Conservation (phyloP, 2,888 invertebrate species). For the Seira musarum region DNA sequence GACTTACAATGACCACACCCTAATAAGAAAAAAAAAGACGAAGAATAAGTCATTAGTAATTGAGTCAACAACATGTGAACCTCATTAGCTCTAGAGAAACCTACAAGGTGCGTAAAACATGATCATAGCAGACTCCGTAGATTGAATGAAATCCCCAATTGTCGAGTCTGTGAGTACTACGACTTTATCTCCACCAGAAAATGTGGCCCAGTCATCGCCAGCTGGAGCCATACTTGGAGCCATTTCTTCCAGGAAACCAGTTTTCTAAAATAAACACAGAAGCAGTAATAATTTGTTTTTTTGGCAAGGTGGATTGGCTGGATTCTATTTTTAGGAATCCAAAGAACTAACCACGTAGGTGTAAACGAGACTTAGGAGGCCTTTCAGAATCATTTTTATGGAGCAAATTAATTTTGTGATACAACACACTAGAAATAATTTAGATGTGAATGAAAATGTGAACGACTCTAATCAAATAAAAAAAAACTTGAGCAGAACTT, state of each 20-base stretch:
- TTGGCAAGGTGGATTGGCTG: background rate
- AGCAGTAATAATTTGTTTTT: background rate
- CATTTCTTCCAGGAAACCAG: slow-evolving; percentile 59
- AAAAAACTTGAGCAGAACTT: no score
- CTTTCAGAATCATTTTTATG: background rate
- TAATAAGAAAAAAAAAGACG: slow-evolving; percentile 71
- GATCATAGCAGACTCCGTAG: slow-evolving; percentile 78
- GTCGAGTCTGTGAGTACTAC: slow-evolving; percentile 75
- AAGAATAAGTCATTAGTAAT: slow-evolving; percentile 53
- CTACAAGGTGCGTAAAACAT: slow-evolving; percentile 87
- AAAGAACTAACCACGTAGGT: slow-evolving; percentile 3
- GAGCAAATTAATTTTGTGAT: background rate
- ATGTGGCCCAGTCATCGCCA: slow-evolving; percentile 55
- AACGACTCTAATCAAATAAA: no score
- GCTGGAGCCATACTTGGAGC: slow-evolving; percentile 15
- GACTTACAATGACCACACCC: slow-evolving; percentile 83
- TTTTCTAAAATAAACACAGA: slow-evolving; percentile 41
- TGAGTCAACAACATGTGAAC: slow-evolving; percentile 1
- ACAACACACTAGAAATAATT: background rate
- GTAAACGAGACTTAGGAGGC: background rate
- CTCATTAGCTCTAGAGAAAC: slow-evolving; percentile 66
- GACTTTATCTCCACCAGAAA: slow-evolving; percentile 56
- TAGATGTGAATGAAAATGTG: background rate
- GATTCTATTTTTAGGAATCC: no score
- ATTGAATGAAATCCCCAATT: slow-evolving; percentile 77